These are phyloP conservation scores for Bimastos eiseni DNA, from an alignment of 2,888 invertebrate genomes.

Conservation along the genomic window DNA sequence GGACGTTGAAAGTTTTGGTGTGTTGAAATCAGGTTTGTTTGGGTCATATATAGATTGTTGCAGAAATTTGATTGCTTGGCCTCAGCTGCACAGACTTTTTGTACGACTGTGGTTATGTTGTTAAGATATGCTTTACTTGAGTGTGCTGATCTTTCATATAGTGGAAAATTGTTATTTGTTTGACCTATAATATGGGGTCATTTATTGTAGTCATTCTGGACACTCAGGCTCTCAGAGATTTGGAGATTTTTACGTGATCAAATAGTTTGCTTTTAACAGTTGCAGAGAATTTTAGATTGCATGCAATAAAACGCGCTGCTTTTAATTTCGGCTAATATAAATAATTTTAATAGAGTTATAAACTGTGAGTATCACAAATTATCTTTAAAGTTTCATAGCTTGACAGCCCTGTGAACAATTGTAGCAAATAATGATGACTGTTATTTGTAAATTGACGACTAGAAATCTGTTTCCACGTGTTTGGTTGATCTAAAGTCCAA, in stretches of 20 bases:
- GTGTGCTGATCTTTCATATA: not conserved
- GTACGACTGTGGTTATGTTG: not conserved
- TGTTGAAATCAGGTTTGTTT: not conserved
- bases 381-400: not conserved
- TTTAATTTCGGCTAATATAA: not conserved
- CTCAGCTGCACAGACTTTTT: conserved; percentile 13
- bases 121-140: not conserved
- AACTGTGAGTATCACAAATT: not conserved
- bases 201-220: not conserved
- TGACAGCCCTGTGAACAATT: not conserved
- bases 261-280: conserved; percentile 3
- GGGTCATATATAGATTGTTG: not conserved
- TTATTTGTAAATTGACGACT: not conserved
- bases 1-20: not conserved
- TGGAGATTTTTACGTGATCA: not conserved
- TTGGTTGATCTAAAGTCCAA: not conserved
- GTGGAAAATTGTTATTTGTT: not conserved
- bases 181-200: not conserved
- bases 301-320: not conserved
- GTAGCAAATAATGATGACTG: not conserved
- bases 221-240: not conserved
- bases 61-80: not conserved
- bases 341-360: not conserved
- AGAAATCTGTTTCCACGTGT: not conserved
- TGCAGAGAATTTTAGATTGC: not conserved